phyloP scores from a whole-genome alignment of 2,797 vertebrate genomes.

The Brotula barbata region DNA sequence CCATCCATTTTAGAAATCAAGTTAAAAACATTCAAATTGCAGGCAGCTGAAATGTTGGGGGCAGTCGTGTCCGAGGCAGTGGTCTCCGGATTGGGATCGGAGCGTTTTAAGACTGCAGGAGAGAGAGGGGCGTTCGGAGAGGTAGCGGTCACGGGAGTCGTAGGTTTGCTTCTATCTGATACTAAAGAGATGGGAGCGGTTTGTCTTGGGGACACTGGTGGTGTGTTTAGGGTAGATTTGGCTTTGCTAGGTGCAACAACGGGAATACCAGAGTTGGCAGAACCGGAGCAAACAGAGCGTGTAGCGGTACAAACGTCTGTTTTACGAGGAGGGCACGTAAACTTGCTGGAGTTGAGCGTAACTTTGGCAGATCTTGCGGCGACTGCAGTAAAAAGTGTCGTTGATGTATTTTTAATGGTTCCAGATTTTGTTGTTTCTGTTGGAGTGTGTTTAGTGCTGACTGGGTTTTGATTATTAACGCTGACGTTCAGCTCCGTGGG shows the following conservation, averaged over 20 bases:
- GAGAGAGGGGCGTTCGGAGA: neutral
- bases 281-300: conserved; percentile 10
- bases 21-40: conserved; percentile 5
- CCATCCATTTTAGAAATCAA: conserved; percentile 22
- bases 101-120: conserved; percentile 11
- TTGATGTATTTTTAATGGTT: conserved; percentile 28
- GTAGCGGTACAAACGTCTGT: conserved; percentile 1
- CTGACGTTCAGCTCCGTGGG: conserved; percentile 28
- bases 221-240: conserved; percentile 18
- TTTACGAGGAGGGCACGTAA: conserved; percentile 33
- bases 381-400: conserved; percentile 62
- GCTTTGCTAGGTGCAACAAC: conserved; percentile 14
- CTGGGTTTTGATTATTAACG: conserved; percentile 6
- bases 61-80: conserved; percentile 49
- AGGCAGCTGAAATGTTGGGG: conserved; percentile 25
- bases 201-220: conserved; percentile 18
- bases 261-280: neutral
- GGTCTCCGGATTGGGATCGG: conserved; percentile 38
- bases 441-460: conserved; percentile 18
- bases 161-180: neutral
- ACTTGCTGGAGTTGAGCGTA: conserved; percentile 26
- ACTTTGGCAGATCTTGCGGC: conserved; percentile 50
- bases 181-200: neutral
- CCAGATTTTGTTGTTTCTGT: conserved; percentile 6
- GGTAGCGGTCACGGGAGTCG: conserved; percentile 13